Evolutionary conservation across 2,888 invertebrate species (phyloP), one percentile per base, ranked within the genome.

Genomic region (Oxycera nigricornis): DNA sequence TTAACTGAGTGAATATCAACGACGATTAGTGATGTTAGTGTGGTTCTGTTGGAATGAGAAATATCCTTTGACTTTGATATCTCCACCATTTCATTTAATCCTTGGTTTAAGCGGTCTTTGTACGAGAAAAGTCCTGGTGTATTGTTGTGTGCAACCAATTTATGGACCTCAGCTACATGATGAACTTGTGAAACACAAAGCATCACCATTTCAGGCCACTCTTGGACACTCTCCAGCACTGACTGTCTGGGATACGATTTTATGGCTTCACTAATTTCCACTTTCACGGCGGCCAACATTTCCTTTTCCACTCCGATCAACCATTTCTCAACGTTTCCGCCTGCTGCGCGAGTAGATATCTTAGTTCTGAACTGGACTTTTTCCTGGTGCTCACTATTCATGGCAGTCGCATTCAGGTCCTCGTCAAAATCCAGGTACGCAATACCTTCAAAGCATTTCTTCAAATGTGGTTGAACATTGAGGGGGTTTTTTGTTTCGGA

Each of bases 1-100:
- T 92, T 91, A 80, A 90, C 88, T 17, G 91, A 90, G 79, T 92
- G 92, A 1, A 92, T 91, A 83, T 92, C 91, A 74, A 91, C 88
- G 24, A 90, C 90, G 17, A 92, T 90, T 7, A 92, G 82, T 0
- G 92, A 90, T 65, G 90, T 90, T 1, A 92, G 84, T 0, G 91
- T 89, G n/a, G 89, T 90, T 46, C 92, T 86, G 77, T 87, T 86
- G 73, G 89, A 86, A 78, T 89, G 88, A 1, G 86, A 86, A 22
- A 90, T 85, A 73, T 87, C 84, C 20, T 87, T 87, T 9, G 88
- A 88, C 75, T 89, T 84, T 14, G 91, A 87, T 75, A 90, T 80
- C 0, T 85, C 83, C 0, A 90, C 89, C 76, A 90, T 87, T 17
- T 87, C 86, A 14, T 84, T 85, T 17, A 90, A 82, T 78, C 90